A percentile compares a stretch with the other conserved stretches of the same genome.
Conservation (phyloP, 2,113 vertebrate genomes). For the Nothobranchius furzeri region DNA sequence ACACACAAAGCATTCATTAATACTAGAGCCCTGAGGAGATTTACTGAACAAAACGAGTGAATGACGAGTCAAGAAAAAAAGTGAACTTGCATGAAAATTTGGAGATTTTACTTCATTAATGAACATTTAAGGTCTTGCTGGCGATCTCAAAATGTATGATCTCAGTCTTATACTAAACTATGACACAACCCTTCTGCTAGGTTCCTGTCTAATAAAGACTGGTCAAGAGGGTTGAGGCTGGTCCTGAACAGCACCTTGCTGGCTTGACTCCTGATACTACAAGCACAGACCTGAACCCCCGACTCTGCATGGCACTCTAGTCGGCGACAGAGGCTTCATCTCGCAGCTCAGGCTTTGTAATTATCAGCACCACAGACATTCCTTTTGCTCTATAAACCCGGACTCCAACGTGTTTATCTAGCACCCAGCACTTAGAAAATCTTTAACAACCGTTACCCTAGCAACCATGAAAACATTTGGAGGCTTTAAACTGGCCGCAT, state of each 20-base stretch:
- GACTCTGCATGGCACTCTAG: conserved; percentile 29
- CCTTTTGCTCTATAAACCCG: conserved; percentile 64
- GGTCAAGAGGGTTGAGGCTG: neutral
- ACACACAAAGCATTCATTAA: too few species aligned
- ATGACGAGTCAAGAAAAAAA: too few species aligned
- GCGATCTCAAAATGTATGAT: neutral
- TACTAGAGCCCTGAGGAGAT: too few species aligned
- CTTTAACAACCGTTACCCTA: conserved; percentile 67
- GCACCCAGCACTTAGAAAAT: conserved; percentile 69
- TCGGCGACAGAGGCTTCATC: conserved; percentile 47
- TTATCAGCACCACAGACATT: conserved; percentile 70
- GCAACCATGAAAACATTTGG: conserved; percentile 63
- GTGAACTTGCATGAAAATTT: too few species aligned
- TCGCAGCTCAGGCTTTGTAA: conserved; percentile 65
- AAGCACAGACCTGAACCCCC: conserved; percentile 59
- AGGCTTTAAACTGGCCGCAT: conserved; percentile 43
- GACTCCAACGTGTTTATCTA: conserved; percentile 67
- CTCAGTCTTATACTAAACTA: neutral
- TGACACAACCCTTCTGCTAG: neutral
- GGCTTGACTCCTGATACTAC: conserved; percentile 16
- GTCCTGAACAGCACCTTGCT: too few species aligned
- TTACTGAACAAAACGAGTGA: too few species aligned
- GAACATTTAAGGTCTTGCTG: neutral
- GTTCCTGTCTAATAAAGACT: conserved; percentile 11
- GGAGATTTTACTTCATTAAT: neutral